Conservation (phyloP, 2,797 vertebrate species). For the Sebastolobus altivelis region DNA sequence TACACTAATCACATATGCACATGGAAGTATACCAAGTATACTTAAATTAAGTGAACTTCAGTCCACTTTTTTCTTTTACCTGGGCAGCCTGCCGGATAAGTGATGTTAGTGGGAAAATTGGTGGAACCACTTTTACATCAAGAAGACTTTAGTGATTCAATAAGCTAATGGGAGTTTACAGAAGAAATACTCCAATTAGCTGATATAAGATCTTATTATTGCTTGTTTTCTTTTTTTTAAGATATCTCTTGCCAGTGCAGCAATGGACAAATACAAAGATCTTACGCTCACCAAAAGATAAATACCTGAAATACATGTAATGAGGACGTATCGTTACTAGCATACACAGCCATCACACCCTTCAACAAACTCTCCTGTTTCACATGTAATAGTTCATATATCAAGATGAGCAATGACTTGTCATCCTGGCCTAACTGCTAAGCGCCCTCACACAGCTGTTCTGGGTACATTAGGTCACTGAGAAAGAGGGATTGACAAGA, state of each 20-base stretch:
- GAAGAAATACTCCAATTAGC: background rate
- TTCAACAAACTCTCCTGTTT: conserved; percentile 70
- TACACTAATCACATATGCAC: too few relatives aligned
- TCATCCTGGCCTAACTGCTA: conserved; percentile 68
- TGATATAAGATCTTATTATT: background rate
- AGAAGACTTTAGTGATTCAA: background rate
- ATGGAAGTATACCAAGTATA: too few relatives aligned
- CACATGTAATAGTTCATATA: conserved; percentile 73
- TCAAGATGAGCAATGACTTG: conserved; percentile 78
- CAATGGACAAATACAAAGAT: background rate
- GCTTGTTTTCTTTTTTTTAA: background rate
- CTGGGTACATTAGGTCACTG: conserved; percentile 71
- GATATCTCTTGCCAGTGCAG: background rate
- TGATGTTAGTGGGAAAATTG: background rate
- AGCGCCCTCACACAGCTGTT: conserved; percentile 77
- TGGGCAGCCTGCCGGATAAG: background rate
- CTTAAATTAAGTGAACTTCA: too few relatives aligned
- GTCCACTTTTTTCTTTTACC: too few relatives aligned
- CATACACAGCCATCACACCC: conserved; percentile 50
- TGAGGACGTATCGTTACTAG: conserved; percentile 56
- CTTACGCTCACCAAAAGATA: background rate
- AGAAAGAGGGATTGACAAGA: conserved; percentile 58
- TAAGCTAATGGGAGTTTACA: background rate
- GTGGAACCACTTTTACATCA: background rate
- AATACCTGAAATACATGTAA: conserved; percentile 41